These are phyloP conservation scores for Palythoa caribaeorum DNA, from an alignment of 92 coral and sea anemone genomes.

Conservation along the genomic window DNA sequence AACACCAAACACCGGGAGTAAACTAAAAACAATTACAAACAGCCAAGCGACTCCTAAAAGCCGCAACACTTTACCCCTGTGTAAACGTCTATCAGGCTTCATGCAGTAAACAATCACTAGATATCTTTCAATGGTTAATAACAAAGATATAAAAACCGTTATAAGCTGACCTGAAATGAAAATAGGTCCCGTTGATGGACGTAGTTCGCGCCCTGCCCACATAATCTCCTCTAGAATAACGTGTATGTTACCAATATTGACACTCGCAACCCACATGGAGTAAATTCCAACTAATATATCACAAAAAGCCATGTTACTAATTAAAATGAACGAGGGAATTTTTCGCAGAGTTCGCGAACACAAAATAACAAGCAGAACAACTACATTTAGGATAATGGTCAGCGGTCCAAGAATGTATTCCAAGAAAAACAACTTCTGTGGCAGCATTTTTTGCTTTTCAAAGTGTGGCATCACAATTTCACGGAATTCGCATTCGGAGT, in stretches of 20 bases:
- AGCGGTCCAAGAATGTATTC: slow-evolving; percentile 74
- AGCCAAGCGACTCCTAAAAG: slow-evolving; percentile 71
- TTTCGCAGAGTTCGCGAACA: slow-evolving; percentile 60
- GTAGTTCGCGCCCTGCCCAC: slow-evolving; percentile 80
- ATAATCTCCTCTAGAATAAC: slow-evolving; percentile 76
- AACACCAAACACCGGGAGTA: slow-evolving; percentile 79
- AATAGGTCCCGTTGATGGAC: slow-evolving; percentile 84
- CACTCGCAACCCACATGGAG: slow-evolving; percentile 71
- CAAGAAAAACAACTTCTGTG: slow-evolving; percentile 74
- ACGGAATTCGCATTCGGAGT: slow-evolving; percentile 82
- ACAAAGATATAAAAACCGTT: slow-evolving; percentile 67
- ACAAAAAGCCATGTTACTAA: slow-evolving; percentile 65
- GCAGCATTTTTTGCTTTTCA: slow-evolving; percentile 51
- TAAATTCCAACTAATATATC: slow-evolving; percentile 73
- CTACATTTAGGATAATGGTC: slow-evolving; percentile 65
- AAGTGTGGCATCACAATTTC: slow-evolving; percentile 83
- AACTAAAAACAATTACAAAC: slow-evolving; percentile 57
- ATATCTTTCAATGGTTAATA: slow-evolving; percentile 78
- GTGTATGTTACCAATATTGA: slow-evolving; percentile 62
- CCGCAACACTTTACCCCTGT: slow-evolving; percentile 56
- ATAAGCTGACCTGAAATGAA: slow-evolving; percentile 79
- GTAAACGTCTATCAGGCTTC: slow-evolving; percentile 63
- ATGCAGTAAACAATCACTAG: slow-evolving; percentile 74
- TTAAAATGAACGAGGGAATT: slow-evolving; percentile 71
- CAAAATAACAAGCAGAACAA: slow-evolving; percentile 58